phyloP scores from a whole-genome alignment of 2,113 vertebrate species.

The Podilymbus podiceps region DNA sequence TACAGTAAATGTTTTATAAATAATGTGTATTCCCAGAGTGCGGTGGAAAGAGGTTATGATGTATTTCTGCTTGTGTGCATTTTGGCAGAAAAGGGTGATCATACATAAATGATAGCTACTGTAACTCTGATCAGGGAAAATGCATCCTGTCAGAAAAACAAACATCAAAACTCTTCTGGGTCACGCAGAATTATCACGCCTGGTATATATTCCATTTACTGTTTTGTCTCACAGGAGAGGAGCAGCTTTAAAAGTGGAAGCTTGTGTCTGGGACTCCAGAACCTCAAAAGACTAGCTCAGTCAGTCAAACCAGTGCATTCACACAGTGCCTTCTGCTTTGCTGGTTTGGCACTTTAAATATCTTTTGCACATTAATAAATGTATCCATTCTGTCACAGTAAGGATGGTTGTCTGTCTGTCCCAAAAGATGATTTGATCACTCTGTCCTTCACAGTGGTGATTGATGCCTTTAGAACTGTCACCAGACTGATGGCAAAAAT shows the following conservation, averaged over 20 bases:
- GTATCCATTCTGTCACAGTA: neutral
- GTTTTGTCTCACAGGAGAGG: neutral
- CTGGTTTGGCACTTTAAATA: neutral
- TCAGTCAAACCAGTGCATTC: neutral
- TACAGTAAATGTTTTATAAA: constrained; percentile 42
- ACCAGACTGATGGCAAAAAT: neutral
- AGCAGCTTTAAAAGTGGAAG: neutral
- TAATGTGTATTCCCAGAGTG: neutral
- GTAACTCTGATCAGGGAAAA: constrained; percentile 25
- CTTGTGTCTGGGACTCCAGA: neutral
- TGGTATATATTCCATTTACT: neutral
- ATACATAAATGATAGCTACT: constrained; percentile 63
- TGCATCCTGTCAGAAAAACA: constrained; percentile 32
- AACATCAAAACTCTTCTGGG: constrained; percentile 26
- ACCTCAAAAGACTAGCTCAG: neutral
- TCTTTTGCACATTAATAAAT: neutral
- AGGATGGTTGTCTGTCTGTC: neutral
- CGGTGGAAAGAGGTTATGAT: constrained; percentile 31
- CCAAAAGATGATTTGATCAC: neutral
- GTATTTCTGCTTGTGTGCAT: constrained; percentile 46
- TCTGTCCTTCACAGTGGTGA: neutral
- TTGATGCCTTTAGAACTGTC: neutral
- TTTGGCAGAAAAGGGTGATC: constrained; percentile 18
- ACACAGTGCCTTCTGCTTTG: neutral
- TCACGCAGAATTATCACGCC: neutral